phyloP scores from a whole-genome alignment of 2,797 vertebrate species.

The Oreortyx pictus region DNA sequence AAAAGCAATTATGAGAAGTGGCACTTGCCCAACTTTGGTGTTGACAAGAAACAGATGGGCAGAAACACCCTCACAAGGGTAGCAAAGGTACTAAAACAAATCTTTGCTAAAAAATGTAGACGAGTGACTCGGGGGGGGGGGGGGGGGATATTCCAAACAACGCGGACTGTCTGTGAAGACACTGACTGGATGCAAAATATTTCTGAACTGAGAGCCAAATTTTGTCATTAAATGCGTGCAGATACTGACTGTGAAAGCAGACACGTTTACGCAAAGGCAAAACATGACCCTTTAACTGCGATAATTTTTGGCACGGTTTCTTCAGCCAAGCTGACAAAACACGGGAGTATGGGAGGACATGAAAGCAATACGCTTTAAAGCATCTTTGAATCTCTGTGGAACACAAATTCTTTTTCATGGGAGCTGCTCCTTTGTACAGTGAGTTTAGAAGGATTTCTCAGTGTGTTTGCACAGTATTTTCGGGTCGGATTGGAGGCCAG shows the following conservation, averaged over 20 bases:
- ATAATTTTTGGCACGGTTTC: conserved; percentile 26
- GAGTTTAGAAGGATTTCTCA: background rate
- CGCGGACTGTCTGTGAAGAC: background rate
- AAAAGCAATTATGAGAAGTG: conserved; percentile 53
- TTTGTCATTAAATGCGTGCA: background rate
- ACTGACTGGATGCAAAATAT: background rate
- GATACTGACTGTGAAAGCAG: background rate
- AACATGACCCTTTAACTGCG: background rate
- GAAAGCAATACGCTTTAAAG: conserved; percentile 24
- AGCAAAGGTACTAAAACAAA: background rate
- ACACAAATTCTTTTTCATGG: background rate
- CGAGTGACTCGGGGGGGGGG: background rate
- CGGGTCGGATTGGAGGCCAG: background rate
- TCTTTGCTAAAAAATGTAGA: background rate
- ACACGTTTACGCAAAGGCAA: background rate
- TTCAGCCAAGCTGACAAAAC: background rate
- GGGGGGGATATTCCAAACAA: background rate
- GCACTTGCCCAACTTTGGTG: conserved; percentile 38
- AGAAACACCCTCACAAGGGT: background rate
- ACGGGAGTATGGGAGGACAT: background rate
- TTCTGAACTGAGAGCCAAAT: background rate
- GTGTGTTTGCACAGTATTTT: accelerated
- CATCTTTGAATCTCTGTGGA: background rate
- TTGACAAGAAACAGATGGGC: conserved; percentile 47
- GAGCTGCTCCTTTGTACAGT: background rate